Base-by-base conservation (phyloP, 1,140 invertebrate genomes). In the Drosophila gunungcola region DNA sequence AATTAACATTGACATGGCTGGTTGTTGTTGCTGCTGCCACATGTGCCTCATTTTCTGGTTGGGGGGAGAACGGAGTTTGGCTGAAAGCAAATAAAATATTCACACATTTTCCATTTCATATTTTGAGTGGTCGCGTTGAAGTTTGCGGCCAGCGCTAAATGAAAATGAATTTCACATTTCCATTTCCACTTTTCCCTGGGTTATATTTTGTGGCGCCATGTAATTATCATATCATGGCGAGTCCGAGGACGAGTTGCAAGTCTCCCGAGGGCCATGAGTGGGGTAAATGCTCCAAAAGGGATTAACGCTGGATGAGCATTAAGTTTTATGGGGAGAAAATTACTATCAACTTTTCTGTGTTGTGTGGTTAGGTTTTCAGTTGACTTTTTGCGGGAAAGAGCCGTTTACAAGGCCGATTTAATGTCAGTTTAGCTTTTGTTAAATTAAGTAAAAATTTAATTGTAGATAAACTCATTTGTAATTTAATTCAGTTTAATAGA, bases 21-120 rank as follows among this genome's bases (percentile, higher is more conserved):
- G 64, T 61, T 67, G 72, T 57, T 84, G 68, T 25, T 58, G 61
- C 25, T 75, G 62, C 45, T 82, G 76, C 81, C 76, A 86, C 82
- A 90, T 86, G 85, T 82, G 79, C 58, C 82, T 78, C 74, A 73
- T 73, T 68, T 29, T 43, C 34, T 32, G 27, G n/a, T 6, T 4
- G 39, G 57, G 29, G 36, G 21, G 29, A 34, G 49, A 56, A 70
- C 46, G 64, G 67, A 70, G 64, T 56, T 70, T 48, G 43, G 68
- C 69, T 27, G 58, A 65, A 70, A 60, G 60, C 70, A 84, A 84
- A 84, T 85, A 74, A 85, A 85, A 85, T 85, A 80, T 85, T 86
- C 81, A 86, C 82, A 81, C 82, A 85, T 84, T 84, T 84, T 84
- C 81, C 77, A 78, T 85, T 85, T 85, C 83, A 85, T 78, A 85